These are phyloP conservation scores for Merops nubicus DNA, from an alignment of 2,113 vertebrate species.

Conservation along the genomic window DNA sequence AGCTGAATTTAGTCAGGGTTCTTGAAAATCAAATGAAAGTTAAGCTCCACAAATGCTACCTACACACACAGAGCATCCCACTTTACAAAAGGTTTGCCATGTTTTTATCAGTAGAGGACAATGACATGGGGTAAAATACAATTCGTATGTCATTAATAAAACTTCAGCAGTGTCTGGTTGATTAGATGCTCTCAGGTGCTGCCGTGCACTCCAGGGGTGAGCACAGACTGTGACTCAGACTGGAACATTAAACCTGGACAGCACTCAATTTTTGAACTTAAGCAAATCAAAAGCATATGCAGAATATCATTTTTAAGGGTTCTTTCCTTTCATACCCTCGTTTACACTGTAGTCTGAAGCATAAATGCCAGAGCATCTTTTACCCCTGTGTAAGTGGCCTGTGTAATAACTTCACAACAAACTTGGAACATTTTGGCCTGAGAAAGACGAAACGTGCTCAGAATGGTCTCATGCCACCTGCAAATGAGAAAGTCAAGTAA, in stretches of 20 bases:
- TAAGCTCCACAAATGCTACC: not conserved
- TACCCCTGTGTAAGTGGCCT: not conserved
- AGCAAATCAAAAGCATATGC: not conserved
- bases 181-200: not conserved
- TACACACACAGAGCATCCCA: not conserved
- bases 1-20: not conserved
- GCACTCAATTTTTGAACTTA: not conserved
- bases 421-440: not conserved
- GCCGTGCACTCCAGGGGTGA: not conserved
- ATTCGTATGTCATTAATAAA: not conserved
- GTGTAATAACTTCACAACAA: not conserved
- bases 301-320: not conserved
- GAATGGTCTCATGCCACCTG: not conserved
- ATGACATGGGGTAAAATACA: not conserved
- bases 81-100: not conserved
- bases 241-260: not conserved
- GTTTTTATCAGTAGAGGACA: not conserved
- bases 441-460: not conserved
- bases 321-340: not conserved
- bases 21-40: not conserved
- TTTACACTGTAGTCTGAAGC: not conserved
- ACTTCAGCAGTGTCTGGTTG: not conserved
- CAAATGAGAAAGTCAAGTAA: constrained; percentile 21
- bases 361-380: not conserved
- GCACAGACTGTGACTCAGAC: not conserved